Conservation (phyloP, 2,888 invertebrate species). For the Melipona bicolor region DNA sequence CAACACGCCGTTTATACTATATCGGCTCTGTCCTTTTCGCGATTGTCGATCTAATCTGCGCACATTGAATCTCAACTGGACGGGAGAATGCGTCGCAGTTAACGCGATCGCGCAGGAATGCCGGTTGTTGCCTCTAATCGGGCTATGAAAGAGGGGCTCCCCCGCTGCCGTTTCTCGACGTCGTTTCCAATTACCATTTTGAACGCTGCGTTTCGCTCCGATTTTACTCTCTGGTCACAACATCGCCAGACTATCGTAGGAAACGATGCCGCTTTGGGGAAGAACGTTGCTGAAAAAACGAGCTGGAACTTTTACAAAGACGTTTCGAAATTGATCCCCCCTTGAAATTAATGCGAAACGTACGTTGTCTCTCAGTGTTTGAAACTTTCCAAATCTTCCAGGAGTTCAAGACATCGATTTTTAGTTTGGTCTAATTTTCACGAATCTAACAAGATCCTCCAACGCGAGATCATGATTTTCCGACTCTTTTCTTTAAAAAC, state of each 20-base stretch:
- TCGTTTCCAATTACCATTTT: neutral
- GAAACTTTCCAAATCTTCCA: neutral
- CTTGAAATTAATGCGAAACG: no score
- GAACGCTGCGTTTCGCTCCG: neutral
- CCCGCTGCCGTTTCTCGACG: neutral
- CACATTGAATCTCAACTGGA: constrained; percentile 55
- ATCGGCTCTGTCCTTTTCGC: constrained; percentile 61
- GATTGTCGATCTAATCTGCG: constrained; percentile 60
- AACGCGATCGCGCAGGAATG: constrained; percentile 42
- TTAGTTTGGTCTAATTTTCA: neutral
- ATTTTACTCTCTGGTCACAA: neutral
- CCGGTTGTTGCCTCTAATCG: constrained; percentile 31
- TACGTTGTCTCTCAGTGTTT: neutral
- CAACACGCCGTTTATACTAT: constrained; percentile 34
- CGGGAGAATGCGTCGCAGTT: constrained; percentile 52
- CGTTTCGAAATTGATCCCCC: neutral
- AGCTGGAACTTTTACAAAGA: neutral
- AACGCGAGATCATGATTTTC: neutral
- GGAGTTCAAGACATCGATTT: neutral
- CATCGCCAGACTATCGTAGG: neutral
- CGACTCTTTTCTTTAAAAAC: neutral
- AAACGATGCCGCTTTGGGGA: neutral
- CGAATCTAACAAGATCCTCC: neutral
- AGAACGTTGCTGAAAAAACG: neutral
- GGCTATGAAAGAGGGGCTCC: constrained; percentile 2